phyloP scores from a whole-genome alignment of 2,113 vertebrate species.

The Anthoscopus minutus region DNA sequence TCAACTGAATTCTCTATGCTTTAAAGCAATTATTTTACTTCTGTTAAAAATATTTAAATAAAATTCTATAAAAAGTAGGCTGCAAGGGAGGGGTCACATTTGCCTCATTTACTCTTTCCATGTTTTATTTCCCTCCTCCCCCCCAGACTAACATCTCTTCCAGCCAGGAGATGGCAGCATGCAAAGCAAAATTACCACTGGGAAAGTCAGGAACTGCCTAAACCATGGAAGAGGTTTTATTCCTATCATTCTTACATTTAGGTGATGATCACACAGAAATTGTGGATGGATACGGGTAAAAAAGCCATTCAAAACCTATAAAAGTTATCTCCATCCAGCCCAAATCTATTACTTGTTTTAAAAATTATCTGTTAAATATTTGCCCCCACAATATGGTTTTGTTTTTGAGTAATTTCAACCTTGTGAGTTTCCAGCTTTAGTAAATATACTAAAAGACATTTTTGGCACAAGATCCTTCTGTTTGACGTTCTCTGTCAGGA shows the following conservation, averaged over 20 bases:
- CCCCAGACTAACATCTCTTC: neutral
- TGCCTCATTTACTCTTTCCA: neutral
- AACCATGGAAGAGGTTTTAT: neutral
- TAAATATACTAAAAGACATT: neutral
- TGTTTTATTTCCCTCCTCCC: neutral
- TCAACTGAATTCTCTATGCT: neutral
- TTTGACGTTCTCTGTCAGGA: neutral
- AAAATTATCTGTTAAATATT: neutral
- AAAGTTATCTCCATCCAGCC: neutral
- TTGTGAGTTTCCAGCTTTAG: neutral
- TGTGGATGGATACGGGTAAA: neutral
- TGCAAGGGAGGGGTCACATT: neutral
- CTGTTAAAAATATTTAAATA: neutral
- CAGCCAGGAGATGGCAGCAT: constrained; percentile 50
- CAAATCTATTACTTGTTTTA: neutral
- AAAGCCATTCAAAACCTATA: neutral
- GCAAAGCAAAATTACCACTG: neutral
- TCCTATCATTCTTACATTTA: neutral
- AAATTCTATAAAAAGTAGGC: neutral
- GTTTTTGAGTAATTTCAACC: neutral
- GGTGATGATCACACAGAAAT: neutral
- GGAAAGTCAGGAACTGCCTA: neutral
- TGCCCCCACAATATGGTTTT: neutral
- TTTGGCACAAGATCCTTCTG: neutral
- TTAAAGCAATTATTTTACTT: neutral